A percentile compares a stretch with the other conserved stretches of the same genome.
phyloP scores from a whole-genome alignment of 2,113 vertebrate genomes.

The Lagopus leucura region DNA sequence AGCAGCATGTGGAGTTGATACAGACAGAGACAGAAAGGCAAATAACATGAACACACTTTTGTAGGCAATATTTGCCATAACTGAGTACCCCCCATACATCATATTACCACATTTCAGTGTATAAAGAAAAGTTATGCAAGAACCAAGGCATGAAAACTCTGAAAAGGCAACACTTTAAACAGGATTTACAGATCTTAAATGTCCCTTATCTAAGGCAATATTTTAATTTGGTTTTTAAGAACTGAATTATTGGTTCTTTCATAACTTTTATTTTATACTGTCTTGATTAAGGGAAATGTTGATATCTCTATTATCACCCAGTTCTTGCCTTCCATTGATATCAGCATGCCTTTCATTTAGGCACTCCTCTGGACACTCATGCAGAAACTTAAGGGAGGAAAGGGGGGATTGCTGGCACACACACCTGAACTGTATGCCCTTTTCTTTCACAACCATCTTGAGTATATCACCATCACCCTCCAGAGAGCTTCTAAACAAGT shows the following conservation, averaged over 20 bases:
- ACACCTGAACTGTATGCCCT: constrained; percentile 55
- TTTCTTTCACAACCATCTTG: constrained; percentile 54
- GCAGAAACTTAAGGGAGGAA: constrained; percentile 4
- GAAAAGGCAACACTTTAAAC: constrained; percentile 12
- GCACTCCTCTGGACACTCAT: neutral
- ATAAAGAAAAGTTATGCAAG: neutral
- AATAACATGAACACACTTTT: constrained; percentile 72
- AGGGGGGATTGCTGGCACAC: constrained; percentile 39
- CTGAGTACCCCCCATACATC: constrained; percentile 39
- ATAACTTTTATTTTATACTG: neutral
- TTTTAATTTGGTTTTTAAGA: neutral
- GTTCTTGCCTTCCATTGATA: neutral
- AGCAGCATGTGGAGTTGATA: constrained; percentile 83
- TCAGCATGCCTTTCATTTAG: neutral
- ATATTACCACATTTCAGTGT: constrained; percentile 44
- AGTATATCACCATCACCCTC: constrained; percentile 29
- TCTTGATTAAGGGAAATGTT: neutral
- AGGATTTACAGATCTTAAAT: constrained; percentile 38
- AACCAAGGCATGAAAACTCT: constrained; percentile 19
- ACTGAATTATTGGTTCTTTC: neutral
- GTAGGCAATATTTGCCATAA: constrained; percentile 68
- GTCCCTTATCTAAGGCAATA: neutral
- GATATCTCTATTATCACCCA: neutral
- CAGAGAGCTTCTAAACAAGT: constrained; percentile 70
- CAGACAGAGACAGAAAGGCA: constrained; percentile 76